Evolutionary conservation across 2,888 invertebrate genomes (phyloP), one percentile per base, ranked within the genome.

Genomic region (Tipula unca): DNA sequence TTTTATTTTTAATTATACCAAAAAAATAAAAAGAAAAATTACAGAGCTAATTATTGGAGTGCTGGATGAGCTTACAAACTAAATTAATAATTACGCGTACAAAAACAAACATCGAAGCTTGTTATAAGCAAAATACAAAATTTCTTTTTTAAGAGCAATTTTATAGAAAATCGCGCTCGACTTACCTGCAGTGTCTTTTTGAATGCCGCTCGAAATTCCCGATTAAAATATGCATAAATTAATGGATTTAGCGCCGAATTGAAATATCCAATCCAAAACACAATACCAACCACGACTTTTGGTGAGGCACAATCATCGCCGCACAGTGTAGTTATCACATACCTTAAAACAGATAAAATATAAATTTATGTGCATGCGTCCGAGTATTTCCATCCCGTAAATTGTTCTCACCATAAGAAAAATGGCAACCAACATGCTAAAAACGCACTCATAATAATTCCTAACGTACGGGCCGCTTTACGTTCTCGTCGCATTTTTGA

Each of bases 181-280:
- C 88, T 87, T 88, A 91, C 90, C 90, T 91, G 94, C 88, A 97
- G 91, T 13, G 97, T 97, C 91, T 96, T 96, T 91, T 96, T 95
- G 92, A 99, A 99, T 10, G 99, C 98, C 85, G 96, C 96, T 87
- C 99, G 93, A 91, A 99, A 99, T 91, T 99, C 99, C 86, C 98
- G 93, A 91, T 98, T 99, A 93, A 98, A 99, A 92, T 98, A 98
- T 54, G 99, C 98, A 92, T 98, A 98, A 90, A 99, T 98, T 88
- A 99, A 94, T 2, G 99, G 99, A 91, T 99, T 99, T 85, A 99
- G 93, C 29, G 98, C 97, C 13, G 98, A 98, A 92, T 99, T 99
- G 92, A 98, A 97, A 92, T 99, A 99, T 39, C 99, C 99, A 86
- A 98, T 95, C 99, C 99, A 99, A 92, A 99, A 99, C 42, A 98